A percentile compares a stretch with the other conserved stretches of the same genome.
Evolutionary conservation across 2,888 invertebrate genomes (phyloP).

Genomic region (Yponomeuta sedellus): DNA sequence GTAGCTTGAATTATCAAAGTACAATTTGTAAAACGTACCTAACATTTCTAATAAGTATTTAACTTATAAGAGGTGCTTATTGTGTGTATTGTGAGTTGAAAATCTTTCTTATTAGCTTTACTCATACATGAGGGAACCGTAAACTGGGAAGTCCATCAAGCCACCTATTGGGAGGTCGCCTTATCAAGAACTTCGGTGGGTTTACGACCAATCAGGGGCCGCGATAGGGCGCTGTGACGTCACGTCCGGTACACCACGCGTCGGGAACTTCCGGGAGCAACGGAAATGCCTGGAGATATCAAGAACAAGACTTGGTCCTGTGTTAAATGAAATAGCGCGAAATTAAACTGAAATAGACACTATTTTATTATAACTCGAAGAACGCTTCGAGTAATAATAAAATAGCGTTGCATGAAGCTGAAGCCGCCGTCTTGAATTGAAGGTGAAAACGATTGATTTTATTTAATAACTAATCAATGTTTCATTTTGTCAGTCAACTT

Average conservation of each 20-base stretch:
- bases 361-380: too few species aligned
- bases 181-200: slow-evolving; percentile 35
- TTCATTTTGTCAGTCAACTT: too few species aligned
- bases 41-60: not conserved
- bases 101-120: not conserved
- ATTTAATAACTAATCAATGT: too few species aligned
- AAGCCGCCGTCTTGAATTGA: too few species aligned
- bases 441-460: too few species aligned
- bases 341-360: not conserved
- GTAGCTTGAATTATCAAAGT: too few species aligned
- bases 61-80: not conserved
- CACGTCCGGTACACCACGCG: slow-evolving; percentile 42
- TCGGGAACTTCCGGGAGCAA: slow-evolving; percentile 26
- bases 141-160: slow-evolving; percentile 1
- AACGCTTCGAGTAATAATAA: too few species aligned
- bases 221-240: slow-evolving; percentile 44
- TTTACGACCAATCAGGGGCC: slow-evolving; percentile 53
- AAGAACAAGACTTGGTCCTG: slow-evolving; percentile 14
- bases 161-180: slow-evolving; percentile 25
- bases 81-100: too few species aligned
- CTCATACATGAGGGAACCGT: not conserved
- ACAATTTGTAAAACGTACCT: too few species aligned
- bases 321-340: not conserved
- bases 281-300: slow-evolving; percentile 14
- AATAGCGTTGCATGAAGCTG: too few species aligned